Conservation (phyloP, 2,113 vertebrate genomes). For the Corvus cornix region DNA sequence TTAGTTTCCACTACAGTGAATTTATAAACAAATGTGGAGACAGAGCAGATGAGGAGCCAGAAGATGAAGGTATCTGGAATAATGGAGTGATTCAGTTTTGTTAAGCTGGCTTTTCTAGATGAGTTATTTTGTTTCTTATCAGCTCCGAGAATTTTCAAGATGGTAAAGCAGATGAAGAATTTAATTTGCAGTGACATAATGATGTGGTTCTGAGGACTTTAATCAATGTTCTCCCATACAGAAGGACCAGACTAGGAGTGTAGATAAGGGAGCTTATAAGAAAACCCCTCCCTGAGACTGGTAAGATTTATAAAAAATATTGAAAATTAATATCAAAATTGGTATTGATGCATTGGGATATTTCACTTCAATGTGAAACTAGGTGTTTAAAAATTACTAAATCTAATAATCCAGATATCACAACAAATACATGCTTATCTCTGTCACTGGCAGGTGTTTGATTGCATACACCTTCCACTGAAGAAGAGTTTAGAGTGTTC, state of each 20-base stretch:
- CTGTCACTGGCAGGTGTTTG: neutral
- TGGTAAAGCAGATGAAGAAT: neutral
- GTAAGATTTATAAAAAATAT: neutral
- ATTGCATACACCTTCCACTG: neutral
- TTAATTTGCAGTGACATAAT: neutral
- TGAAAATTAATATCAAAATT: neutral
- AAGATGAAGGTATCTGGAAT: neutral
- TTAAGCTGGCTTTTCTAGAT: neutral
- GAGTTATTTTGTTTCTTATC: neutral
- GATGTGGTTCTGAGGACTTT: neutral
- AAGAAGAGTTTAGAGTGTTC: neutral
- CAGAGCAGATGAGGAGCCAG: neutral
- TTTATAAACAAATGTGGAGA: neutral
- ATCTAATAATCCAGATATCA: neutral
- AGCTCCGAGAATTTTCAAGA: neutral
- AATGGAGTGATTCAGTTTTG: neutral
- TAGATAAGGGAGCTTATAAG: neutral
- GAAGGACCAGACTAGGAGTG: neutral
- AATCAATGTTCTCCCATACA: neutral
- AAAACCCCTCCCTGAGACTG: neutral
- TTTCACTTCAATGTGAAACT: neutral
- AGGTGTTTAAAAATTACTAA: neutral
- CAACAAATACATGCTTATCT: neutral
- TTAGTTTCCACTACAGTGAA: neutral
- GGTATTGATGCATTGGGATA: neutral